Evolutionary conservation across 1,140 invertebrate species (phyloP).

Genomic region (Parapsyche elsis): DNA sequence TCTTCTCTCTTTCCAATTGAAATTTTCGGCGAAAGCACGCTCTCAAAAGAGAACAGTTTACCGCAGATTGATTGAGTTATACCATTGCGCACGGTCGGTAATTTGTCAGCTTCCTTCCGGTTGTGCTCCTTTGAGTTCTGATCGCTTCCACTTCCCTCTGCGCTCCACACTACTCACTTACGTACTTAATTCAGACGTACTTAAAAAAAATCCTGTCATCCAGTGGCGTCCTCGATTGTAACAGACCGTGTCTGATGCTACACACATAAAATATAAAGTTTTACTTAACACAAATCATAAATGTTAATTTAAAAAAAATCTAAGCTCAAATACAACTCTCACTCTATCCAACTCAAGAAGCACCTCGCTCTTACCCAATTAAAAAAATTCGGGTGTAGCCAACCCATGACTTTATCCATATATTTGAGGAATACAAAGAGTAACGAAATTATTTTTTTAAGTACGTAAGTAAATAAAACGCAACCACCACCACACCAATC

Average conservation of each 20-base stretch:
- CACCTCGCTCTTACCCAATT: too few relatives aligned
- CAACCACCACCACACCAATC: too few relatives aligned
- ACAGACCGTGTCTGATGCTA: background rate
- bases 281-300: too few relatives aligned
- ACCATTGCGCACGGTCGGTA: slow-evolving; percentile 43
- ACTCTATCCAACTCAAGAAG: too few relatives aligned
- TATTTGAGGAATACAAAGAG: too few relatives aligned
- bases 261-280: background rate
- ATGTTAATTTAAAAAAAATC: too few relatives aligned
- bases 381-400: too few relatives aligned
- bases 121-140: slow-evolving; percentile 35
- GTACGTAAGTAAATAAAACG: too few relatives aligned
- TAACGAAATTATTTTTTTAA: too few relatives aligned
- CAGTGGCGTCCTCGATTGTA: background rate
- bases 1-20: background rate
- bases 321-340: too few relatives aligned
- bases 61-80: slow-evolving; percentile 44
- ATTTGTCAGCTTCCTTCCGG: slow-evolving; percentile 49
- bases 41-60: slow-evolving; percentile 41
- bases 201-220: slow-evolving; percentile 11
- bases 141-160: slow-evolving; percentile 37
- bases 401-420: too few relatives aligned
- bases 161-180: slow-evolving; percentile 41
- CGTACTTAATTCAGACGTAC: slow-evolving; percentile 36
- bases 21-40: background rate